These are phyloP conservation scores for Laodelphax striatellus DNA, from an alignment of 1,140 invertebrate genomes.

Conservation along the genomic window DNA sequence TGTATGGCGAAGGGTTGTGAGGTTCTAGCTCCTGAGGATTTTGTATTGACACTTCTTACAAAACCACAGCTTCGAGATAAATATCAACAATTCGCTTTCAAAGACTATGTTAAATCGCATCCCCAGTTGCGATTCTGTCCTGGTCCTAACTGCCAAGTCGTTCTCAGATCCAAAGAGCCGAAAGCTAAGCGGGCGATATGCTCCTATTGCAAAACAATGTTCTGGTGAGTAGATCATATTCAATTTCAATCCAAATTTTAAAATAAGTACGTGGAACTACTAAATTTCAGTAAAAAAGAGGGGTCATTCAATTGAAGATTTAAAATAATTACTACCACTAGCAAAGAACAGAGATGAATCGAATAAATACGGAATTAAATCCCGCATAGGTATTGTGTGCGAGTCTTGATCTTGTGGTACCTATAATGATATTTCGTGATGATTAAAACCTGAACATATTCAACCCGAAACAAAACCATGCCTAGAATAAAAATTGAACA, in stretches of 20 bases:
- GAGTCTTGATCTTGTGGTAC: too few relatives aligned
- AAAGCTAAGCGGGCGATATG: slow-evolving; percentile 73
- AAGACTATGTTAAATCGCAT: slow-evolving; percentile 91
- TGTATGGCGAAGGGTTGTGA: slow-evolving; percentile 94
- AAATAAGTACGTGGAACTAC: too few relatives aligned
- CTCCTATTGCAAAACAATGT: slow-evolving; percentile 60
- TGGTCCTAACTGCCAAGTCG: slow-evolving; percentile 87
- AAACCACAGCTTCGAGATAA: slow-evolving; percentile 72
- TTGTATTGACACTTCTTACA: slow-evolving; percentile 75
- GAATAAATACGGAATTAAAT: too few relatives aligned
- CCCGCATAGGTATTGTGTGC: too few relatives aligned
- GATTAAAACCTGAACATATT: too few relatives aligned
- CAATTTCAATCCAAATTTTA: neutral
- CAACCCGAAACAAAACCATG: too few relatives aligned
- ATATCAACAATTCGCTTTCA: slow-evolving; percentile 91
- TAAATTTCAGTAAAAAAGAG: too few relatives aligned
- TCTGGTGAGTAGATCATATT: slow-evolving; percentile 49
- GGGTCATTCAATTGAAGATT: too few relatives aligned
- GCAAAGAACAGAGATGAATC: too few relatives aligned
- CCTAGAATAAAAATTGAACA: too few relatives aligned
- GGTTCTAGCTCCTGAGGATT: slow-evolving; percentile 87
- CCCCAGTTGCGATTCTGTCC: slow-evolving; percentile 88
- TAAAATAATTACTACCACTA: too few relatives aligned
- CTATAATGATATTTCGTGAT: too few relatives aligned
- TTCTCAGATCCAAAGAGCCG: slow-evolving; percentile 61